Percentiles rank a stretch among this genome's conserved stretches.
These are phyloP conservation scores for Echinarachnius parma DNA, from an alignment of 53 echinoderm and acorn worm genomes.

Conservation along the genomic window DNA sequence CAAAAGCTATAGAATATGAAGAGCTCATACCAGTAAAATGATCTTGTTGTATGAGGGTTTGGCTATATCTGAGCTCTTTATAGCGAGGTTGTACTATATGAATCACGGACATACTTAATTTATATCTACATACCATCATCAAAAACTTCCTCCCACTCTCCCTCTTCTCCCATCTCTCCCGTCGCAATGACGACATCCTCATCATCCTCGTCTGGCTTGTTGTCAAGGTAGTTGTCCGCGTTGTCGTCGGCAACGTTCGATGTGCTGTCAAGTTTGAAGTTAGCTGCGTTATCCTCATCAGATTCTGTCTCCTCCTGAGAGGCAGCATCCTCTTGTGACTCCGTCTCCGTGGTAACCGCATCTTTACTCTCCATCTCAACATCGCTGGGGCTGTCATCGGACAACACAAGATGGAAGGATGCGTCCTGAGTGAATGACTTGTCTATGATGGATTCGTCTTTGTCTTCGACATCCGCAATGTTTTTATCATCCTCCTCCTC, in stretches of 20 bases:
- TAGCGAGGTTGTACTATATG: too few relatives aligned
- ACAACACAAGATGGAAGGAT: slow-evolving; percentile 10
- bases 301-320: not conserved
- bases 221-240: slow-evolving; percentile 12
- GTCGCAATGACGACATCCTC: slow-evolving; percentile 3
- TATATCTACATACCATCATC: slow-evolving; percentile 36
- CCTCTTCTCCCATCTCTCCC: slow-evolving; percentile 7
- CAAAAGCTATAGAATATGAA: too few relatives aligned
- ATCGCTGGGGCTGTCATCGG: slow-evolving; percentile 27
- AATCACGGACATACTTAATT: too few relatives aligned
- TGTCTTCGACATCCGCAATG: not conserved
- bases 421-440: slow-evolving; percentile 19
- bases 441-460: not conserved
- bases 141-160: slow-evolving; percentile 35
- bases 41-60: too few relatives aligned
- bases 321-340: not conserved
- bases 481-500: slow-evolving; percentile 12
- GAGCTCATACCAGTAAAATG: too few relatives aligned
- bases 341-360: slow-evolving; percentile 7
- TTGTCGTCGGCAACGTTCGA: slow-evolving; percentile 8
- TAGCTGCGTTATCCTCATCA: slow-evolving; percentile 25
- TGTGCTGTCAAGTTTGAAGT: slow-evolving; percentile 19
- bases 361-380: slow-evolving; percentile 24
- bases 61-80: too few relatives aligned
- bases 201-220: slow-evolving; percentile 21